Percentiles rank a stretch among this genome's conserved stretches.
Evolutionary conservation across 2,113 vertebrate genomes (phyloP).

Genomic region (Pseudorectes ferrugineus): DNA sequence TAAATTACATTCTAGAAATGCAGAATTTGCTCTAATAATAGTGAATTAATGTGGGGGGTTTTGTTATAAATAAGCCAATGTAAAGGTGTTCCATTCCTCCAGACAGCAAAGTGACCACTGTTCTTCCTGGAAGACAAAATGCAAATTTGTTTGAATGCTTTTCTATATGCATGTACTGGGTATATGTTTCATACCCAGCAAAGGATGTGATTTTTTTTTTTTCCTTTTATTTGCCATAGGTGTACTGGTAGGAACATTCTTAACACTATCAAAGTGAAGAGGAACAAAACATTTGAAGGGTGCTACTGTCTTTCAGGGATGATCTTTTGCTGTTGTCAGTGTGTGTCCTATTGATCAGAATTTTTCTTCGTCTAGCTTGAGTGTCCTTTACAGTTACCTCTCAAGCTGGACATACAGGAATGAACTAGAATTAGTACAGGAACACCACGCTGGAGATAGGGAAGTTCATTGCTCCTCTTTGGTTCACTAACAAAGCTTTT

Average conservation of each 20-base stretch:
- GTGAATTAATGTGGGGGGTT: neutral
- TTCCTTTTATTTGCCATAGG: fast-evolving
- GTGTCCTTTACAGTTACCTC: neutral
- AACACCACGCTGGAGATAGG: neutral
- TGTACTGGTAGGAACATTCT: neutral
- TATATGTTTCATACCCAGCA: neutral
- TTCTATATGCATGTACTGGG: neutral
- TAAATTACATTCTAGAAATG: neutral
- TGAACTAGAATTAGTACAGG: neutral
- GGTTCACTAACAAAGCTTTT: neutral
- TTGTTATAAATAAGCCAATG: neutral
- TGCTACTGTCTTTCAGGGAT: neutral
- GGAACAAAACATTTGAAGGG: neutral
- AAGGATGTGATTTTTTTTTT: neutral
- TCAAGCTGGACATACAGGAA: neutral
- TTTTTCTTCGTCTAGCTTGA: neutral
- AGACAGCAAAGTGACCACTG: neutral
- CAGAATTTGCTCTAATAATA: neutral
- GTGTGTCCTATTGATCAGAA: neutral
- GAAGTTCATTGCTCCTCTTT: neutral
- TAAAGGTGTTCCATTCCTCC: neutral
- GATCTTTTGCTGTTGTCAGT: neutral
- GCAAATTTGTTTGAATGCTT: neutral
- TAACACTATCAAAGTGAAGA: neutral
- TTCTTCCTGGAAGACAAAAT: neutral